Percentiles rank a stretch among this genome's conserved stretches.
phyloP scores from a whole-genome alignment of 2,888 invertebrate genomes.

The Stenchaetothrips biformis region DNA sequence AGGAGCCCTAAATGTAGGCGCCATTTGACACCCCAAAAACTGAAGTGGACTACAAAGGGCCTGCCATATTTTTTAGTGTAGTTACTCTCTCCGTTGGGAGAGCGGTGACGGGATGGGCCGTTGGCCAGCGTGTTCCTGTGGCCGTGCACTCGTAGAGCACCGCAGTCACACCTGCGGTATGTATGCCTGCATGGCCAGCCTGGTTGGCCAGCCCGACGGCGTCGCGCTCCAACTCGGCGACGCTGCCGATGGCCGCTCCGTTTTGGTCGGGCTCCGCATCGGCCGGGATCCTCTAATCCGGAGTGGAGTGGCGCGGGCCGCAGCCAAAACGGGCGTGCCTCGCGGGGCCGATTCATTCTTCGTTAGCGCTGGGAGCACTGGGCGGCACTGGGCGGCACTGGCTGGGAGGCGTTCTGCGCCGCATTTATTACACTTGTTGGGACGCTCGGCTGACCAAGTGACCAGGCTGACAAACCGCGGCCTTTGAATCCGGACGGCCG shows the following conservation, averaged over 20 bases:
- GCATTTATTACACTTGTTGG: too few relatives aligned
- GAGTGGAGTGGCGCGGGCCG: not conserved
- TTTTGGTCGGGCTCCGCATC: too few relatives aligned
- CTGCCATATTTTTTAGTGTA: too few relatives aligned
- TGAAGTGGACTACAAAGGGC: not conserved
- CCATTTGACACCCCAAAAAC: too few relatives aligned
- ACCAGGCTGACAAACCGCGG: too few relatives aligned
- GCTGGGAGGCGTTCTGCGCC: too few relatives aligned
- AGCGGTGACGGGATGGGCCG: not conserved
- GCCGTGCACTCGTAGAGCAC: slow-evolving; percentile 7
- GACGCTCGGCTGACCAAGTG: too few relatives aligned
- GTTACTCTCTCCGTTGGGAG: too few relatives aligned
- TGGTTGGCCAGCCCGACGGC: not conserved
- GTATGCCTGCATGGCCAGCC: not conserved
- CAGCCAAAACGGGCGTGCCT: not conserved
- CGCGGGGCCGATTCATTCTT: not conserved
- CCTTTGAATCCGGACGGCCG: not conserved
- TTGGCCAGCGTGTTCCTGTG: not conserved
- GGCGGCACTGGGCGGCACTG: too few relatives aligned
- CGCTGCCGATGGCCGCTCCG: not conserved
- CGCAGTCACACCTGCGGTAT: slow-evolving; percentile 14
- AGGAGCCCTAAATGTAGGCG: too few relatives aligned
- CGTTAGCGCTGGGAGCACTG: not conserved
- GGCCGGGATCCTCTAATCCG: not conserved
- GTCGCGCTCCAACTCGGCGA: not conserved